phyloP scores from a whole-genome alignment of 1,140 invertebrate genomes.

The Zophobas atratus region DNA sequence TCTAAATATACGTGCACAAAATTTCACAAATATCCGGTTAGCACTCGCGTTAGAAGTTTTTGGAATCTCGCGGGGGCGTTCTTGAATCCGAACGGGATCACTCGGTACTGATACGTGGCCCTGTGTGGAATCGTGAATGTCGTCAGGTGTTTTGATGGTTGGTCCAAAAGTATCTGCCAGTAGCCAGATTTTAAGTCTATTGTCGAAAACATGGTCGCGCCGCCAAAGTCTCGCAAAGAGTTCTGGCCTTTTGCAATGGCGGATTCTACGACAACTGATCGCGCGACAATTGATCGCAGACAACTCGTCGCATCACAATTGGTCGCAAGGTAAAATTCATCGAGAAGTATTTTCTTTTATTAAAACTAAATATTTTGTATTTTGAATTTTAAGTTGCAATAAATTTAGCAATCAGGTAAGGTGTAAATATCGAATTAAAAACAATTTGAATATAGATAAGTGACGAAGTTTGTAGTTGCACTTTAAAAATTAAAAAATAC shows the following conservation, averaged over 20 bases:
- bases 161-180: constrained; percentile 58
- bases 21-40: constrained; percentile 11
- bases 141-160: constrained; percentile 44
- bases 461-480: too few relatives aligned
- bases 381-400: too few relatives aligned
- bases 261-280: constrained; percentile 53
- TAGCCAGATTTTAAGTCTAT: constrained; percentile 57
- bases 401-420: too few relatives aligned
- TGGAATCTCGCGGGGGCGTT: constrained; percentile 48
- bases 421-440: too few relatives aligned
- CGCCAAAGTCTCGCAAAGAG: constrained; percentile 32
- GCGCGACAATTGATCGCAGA: too few relatives aligned
- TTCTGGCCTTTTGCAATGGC: constrained; percentile 10
- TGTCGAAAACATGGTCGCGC: constrained; percentile 51
- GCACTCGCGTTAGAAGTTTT: constrained; percentile 48
- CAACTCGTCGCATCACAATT: constrained; percentile 43
- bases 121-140: constrained; percentile 59
- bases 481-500: too few relatives aligned
- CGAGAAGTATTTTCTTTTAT: too few relatives aligned
- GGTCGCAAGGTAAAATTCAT: too few relatives aligned
- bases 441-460: too few relatives aligned
- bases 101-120: constrained; percentile 53
- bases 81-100: constrained; percentile 58
- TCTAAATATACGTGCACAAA: constrained; percentile 51
- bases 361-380: too few relatives aligned